Percentiles rank a stretch among this genome's conserved stretches.
Evolutionary conservation across 2,113 vertebrate species (phyloP).

Genomic region (Malurus cyaneus): DNA sequence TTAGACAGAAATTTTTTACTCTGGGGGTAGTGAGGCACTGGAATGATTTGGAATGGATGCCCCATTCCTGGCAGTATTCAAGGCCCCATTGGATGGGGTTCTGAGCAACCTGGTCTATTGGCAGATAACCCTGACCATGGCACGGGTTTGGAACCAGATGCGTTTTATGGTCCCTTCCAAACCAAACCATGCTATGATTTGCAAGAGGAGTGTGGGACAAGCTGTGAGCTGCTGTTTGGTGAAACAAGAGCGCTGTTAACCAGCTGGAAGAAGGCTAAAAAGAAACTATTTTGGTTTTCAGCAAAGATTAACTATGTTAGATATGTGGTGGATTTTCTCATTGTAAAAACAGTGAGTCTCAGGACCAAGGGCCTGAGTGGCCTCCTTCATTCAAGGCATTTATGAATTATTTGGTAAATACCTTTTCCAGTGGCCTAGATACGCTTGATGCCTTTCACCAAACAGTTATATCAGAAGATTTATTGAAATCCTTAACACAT

Average conservation of each 20-base stretch:
- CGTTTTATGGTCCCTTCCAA: neutral
- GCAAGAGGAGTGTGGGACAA: accelerated
- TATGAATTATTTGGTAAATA: neutral
- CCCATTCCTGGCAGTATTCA: neutral
- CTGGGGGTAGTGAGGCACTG: neutral
- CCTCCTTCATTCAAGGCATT: neutral
- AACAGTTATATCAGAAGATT: neutral
- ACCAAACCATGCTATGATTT: neutral
- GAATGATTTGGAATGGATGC: neutral
- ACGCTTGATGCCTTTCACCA: neutral
- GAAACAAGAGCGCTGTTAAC: neutral
- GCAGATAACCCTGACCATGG: neutral
- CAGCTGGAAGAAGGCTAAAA: neutral
- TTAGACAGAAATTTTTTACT: neutral
- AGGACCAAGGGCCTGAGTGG: neutral
- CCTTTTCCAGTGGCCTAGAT: neutral
- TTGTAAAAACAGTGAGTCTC: neutral
- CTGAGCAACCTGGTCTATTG: neutral
- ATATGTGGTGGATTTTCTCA: neutral
- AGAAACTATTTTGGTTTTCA: neutral
- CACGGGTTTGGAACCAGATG: neutral
- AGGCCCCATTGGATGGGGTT: neutral
- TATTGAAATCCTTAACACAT: neutral
- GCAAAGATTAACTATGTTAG: neutral
- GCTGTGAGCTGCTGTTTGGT: neutral